Evolutionary conservation across 2,888 invertebrate species (phyloP), one percentile per base, ranked within the genome.

Genomic region (Agapostemon virescens): DNA sequence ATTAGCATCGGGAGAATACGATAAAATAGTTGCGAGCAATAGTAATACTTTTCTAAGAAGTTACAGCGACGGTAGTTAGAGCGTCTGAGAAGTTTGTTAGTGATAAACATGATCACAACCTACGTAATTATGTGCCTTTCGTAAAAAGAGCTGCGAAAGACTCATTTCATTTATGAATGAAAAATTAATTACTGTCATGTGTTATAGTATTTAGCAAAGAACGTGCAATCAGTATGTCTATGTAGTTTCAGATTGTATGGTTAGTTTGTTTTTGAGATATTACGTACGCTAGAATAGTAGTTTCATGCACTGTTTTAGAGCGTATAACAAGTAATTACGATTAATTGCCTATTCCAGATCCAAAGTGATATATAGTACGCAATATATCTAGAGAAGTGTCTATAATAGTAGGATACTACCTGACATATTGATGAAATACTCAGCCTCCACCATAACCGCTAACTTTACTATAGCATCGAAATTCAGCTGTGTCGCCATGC

Each of bases 381-480:
- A 49, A 49, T 49, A 49, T 49, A 49, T 49, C n/a, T 49, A 49
- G 49, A 49, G 49, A n/a, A n/a, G 49, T 49, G 49, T 49, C 49
- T 49, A 49, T 49, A 49, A 2, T n/a, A 49, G 49, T 11, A 3
- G n/a, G 49, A n/a, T n/a, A 49, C n/a, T 49, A n/a, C 49, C n/a
- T n/a, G 49, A 3, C 49, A 49, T n/a, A 49, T 49, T 49, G 49
- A 49, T 49, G 49, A 49, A 49, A 49, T n/a, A n/a, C n/a, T 49
- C n/a, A n/a, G 11, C n/a, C n/a, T 2, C 49, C 4, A n/a, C 11
- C n/a, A 49, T 49, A 49, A 49, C 9, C 49, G 49, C 3, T 49
- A 7, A n/a, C 49, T 49, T 49, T 49, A 49, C 11, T n/a, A 11
- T 49, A 49, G n/a, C n/a, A n/a, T 49, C 1, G n/a, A 9, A n/a